Evolutionary conservation across 2,797 vertebrate genomes (phyloP).

Genomic region (Rhyacichthys aspro): DNA sequence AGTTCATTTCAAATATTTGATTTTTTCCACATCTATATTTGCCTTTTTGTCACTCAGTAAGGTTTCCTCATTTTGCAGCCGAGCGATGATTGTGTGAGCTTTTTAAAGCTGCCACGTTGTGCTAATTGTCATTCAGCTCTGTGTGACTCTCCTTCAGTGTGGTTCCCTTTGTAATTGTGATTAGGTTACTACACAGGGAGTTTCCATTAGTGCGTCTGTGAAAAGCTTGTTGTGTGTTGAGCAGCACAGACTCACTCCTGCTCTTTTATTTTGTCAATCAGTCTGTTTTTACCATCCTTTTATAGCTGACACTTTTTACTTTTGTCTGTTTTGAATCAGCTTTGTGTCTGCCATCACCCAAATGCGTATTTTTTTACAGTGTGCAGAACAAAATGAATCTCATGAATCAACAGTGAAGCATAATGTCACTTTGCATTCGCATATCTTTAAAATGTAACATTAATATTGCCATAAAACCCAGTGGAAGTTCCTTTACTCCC

Average conservation of each 20-base stretch:
- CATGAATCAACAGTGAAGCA: too few species aligned
- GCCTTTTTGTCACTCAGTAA: background rate
- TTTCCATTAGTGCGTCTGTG: slow-evolving; percentile 3
- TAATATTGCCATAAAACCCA: too few species aligned
- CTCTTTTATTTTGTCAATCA: too few species aligned
- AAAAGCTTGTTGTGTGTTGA: background rate
- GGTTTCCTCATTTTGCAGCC: background rate
- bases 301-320: background rate
- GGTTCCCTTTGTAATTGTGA: slow-evolving; percentile 8
- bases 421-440: too few species aligned
- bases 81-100: background rate
- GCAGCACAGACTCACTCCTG: background rate
- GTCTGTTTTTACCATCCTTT: background rate
- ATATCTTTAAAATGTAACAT: too few species aligned
- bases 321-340: slow-evolving; percentile 21
- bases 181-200: slow-evolving; percentile 1
- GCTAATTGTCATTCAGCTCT: slow-evolving; percentile 2
- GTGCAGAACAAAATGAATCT: too few species aligned
- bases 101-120: slow-evolving; percentile 1
- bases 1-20: too few species aligned
- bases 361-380: too few species aligned
- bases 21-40: too few species aligned
- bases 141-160: background rate
- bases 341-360: slow-evolving; percentile 7
- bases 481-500: too few species aligned